Conservation (phyloP, 2,113 vertebrate genomes). For the Tautogolabrus adspersus region DNA sequence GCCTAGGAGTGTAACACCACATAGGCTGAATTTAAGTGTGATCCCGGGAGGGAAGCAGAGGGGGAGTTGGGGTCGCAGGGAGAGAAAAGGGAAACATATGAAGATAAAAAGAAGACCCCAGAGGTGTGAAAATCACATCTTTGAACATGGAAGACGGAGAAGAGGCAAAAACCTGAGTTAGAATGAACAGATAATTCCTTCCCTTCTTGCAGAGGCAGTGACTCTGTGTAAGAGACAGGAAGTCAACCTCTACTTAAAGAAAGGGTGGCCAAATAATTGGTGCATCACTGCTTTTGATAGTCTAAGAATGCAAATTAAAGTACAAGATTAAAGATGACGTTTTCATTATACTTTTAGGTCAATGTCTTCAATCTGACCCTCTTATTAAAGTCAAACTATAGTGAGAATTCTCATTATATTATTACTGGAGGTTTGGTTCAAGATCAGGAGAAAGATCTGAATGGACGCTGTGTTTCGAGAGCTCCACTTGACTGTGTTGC, state of each 20-base stretch:
- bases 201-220: background rate
- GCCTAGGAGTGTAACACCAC: background rate
- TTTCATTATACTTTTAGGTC: background rate
- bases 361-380: background rate
- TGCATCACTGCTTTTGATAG: constrained; percentile 3
- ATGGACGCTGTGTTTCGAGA: constrained; percentile 12
- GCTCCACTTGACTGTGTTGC: constrained; percentile 31
- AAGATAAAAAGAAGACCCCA: constrained; percentile 46
- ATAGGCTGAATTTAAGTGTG: constrained; percentile 27
- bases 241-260: background rate
- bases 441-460: constrained; percentile 13
- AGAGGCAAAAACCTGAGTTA: constrained; percentile 6
- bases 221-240: background rate
- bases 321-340: background rate
- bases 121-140: constrained; percentile 41
- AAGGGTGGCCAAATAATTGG: background rate
- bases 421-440: constrained; percentile 1
- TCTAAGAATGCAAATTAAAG: background rate
- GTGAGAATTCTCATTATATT: background rate
- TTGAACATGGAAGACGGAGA: constrained; percentile 24
- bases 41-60: background rate
- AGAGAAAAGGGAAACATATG: constrained; percentile 16
- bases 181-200: background rate
- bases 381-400: background rate
- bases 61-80: background rate